These are phyloP conservation scores for Leptodactylus fuscus DNA, from an alignment of 2,113 vertebrate species.

Conservation along the genomic window DNA sequence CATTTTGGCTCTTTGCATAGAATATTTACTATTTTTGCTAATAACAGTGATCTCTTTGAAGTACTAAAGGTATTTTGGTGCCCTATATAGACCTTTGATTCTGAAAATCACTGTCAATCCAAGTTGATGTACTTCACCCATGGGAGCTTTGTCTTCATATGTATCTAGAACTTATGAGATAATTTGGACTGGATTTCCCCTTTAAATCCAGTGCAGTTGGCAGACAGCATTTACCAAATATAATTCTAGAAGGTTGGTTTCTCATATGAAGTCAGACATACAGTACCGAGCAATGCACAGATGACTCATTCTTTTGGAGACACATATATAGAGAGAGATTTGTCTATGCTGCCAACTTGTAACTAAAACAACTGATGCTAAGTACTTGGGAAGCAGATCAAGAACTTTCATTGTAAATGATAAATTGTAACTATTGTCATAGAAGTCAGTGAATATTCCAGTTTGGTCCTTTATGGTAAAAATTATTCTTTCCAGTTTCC, in stretches of 20 bases:
- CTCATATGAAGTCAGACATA: not conserved
- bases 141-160: too few relatives aligned
- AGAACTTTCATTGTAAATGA: not conserved
- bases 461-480: not conserved
- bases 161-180: too few relatives aligned
- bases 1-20: too few relatives aligned
- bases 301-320: constrained; percentile 4
- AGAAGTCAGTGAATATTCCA: not conserved
- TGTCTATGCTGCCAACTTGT: not conserved
- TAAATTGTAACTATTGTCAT: constrained; percentile 12
- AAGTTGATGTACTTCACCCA: too few relatives aligned
- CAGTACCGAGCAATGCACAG: not conserved
- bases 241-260: not conserved
- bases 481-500: not conserved
- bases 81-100: too few relatives aligned
- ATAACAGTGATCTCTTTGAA: too few relatives aligned
- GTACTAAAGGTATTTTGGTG: too few relatives aligned
- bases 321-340: not conserved
- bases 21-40: too few relatives aligned
- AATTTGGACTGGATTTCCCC: too few relatives aligned
- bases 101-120: too few relatives aligned
- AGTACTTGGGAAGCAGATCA: constrained; percentile 17
- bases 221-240: too few relatives aligned
- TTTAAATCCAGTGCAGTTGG: too few relatives aligned
- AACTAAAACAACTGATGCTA: not conserved